Evolutionary conservation across 2,797 vertebrate species (phyloP).

Genomic region (Eidolon dupreanum): DNA sequence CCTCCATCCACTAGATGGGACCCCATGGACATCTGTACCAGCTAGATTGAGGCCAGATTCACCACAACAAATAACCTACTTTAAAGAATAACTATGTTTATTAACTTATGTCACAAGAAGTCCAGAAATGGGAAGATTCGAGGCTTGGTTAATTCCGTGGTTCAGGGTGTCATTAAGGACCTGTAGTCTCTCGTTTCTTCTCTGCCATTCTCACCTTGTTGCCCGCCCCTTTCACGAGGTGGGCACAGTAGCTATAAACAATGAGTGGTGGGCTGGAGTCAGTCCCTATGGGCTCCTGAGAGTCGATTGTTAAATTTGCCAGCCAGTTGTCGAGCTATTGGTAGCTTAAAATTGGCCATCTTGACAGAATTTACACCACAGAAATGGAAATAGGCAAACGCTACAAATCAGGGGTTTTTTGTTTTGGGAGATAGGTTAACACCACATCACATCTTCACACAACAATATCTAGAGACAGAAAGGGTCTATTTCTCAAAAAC

Average conservation of each 20-base stretch:
- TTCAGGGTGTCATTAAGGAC: background rate
- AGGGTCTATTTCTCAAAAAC: background rate
- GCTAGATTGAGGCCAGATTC: background rate
- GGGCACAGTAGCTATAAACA: background rate
- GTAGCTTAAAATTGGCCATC: background rate
- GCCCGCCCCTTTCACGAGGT: background rate
- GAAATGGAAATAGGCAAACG: background rate
- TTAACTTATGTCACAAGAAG: background rate
- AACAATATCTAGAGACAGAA: background rate
- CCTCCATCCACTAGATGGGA: background rate
- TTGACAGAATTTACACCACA: background rate
- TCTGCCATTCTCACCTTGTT: background rate
- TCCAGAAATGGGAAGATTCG: background rate
- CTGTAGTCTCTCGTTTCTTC: background rate
- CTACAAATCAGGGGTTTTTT: background rate
- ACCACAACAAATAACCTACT: background rate
- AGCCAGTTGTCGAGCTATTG: background rate
- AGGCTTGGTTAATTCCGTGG: background rate
- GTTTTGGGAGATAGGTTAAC: background rate
- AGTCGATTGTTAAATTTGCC: background rate
- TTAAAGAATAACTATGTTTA: background rate
- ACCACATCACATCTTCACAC: background rate
- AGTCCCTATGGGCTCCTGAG: background rate
- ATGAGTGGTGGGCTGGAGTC: fast-evolving
- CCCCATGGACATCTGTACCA: background rate